These are phyloP conservation scores for Ips typographus DNA, from an alignment of 1,140 invertebrate genomes.

Conservation along the genomic window DNA sequence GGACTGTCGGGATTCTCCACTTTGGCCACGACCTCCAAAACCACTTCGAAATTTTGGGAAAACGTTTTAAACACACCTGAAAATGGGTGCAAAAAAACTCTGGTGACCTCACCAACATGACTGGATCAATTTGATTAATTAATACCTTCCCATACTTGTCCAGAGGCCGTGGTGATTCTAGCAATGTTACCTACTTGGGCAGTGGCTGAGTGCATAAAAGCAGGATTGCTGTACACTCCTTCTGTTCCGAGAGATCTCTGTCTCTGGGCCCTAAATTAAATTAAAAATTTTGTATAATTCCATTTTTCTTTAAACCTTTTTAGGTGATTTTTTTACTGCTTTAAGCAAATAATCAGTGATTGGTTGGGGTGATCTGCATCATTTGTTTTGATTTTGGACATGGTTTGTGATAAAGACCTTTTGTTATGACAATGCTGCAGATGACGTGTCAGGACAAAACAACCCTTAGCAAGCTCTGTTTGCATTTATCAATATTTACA, in stretches of 20 bases:
- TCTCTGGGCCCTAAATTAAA: slow-evolving; percentile 59
- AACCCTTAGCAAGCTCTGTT: no score
- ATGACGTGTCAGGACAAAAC: no score
- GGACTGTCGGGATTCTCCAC: slow-evolving; percentile 61
- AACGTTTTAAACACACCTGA: slow-evolving; percentile 78
- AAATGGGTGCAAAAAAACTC: slow-evolving; percentile 5
- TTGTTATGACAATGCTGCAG: no score
- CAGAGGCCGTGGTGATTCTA: slow-evolving; percentile 78
- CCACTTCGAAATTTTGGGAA: slow-evolving; percentile 71
- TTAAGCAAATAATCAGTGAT: no score
- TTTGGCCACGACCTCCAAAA: slow-evolving; percentile 80
- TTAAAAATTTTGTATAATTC: no score
- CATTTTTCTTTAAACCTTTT: no score
- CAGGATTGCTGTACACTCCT: slow-evolving; percentile 83
- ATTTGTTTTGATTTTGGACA: no score
- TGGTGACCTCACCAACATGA: not conserved
- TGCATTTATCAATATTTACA: no score
- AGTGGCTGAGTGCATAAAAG: slow-evolving; percentile 84
- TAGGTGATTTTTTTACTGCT: no score
- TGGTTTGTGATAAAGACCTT: no score
- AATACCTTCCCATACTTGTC: slow-evolving; percentile 75
- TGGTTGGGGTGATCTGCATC: no score
- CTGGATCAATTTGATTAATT: not conserved
- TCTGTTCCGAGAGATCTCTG: slow-evolving; percentile 64
- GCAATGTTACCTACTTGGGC: slow-evolving; percentile 80